Base-by-base conservation (phyloP, 64 coral and sea anemone genomes). In the Montipora efflorescens region DNA sequence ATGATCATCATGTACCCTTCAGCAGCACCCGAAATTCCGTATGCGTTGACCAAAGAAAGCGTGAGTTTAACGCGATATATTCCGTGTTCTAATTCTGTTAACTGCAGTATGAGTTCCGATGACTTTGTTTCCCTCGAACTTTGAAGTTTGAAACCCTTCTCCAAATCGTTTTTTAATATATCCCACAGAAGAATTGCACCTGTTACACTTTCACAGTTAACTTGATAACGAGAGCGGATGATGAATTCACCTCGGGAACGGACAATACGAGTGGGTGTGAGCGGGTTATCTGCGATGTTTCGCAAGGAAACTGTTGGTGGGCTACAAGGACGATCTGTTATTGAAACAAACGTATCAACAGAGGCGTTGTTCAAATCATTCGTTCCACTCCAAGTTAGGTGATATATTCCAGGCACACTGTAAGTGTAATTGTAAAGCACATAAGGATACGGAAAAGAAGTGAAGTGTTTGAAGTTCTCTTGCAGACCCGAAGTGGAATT, bases 1-100 rank as follows among this genome's bases (percentile, higher is more conserved):
- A 75, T 46, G n/a, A 96, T 83, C 44, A 82, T 84, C 3, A 96
- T 16, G 7, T 80, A 96, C 19, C 95, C 95, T 19, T 90, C 77
- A 20, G 80, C 79, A 15, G 92, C 16, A 14, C 74, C 74, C 18
- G 74, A 91, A 68, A 96, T 62, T 7, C 88, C 91, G 58, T 74
- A 78, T 7, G 90, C 93, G 0, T 57, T 92, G 10, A 44, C 20
- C 11, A 96, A 77, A 1, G 18, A 90, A 4, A 96, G 82, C 47
- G 53, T 94, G 4, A 91, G 57, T 4, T 68, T 58, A 18, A 96
- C 77, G 19, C 79, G 74, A 59, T 96, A 91, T 12, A 76, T 43
- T 25, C 95, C 92, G 20, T 96, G 94, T 10, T 55, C 79, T 11
- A 93, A 53, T 72, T 49, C 75, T 19, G 80, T 87, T 5, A 81